Evolutionary conservation across 1,140 invertebrate genomes (phyloP).

Genomic region (Cyclina sinensis): DNA sequence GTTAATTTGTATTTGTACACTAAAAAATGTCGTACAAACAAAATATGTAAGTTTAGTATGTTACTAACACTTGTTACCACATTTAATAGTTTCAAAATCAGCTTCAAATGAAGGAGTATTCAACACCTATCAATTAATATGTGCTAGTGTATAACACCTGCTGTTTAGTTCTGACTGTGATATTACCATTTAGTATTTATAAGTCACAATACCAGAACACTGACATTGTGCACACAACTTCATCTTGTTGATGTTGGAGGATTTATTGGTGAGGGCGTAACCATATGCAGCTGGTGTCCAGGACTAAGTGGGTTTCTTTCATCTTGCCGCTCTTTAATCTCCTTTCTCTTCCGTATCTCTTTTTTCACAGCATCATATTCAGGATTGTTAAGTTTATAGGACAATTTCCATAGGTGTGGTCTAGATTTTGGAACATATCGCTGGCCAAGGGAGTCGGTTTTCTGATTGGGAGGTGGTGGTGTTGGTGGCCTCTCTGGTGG

Average conservation of each 20-base stretch:
- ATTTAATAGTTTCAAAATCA: too few relatives aligned
- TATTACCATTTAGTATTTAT: too few relatives aligned
- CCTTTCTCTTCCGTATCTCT: slow-evolving; percentile 75
- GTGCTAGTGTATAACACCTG: too few relatives aligned
- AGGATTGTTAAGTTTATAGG: slow-evolving; percentile 83
- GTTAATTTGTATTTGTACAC: too few relatives aligned
- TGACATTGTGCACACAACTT: too few relatives aligned
- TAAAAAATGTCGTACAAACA: too few relatives aligned
- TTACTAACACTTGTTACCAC: too few relatives aligned
- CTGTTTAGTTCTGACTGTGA: too few relatives aligned
- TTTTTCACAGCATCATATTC: slow-evolving; percentile 79
- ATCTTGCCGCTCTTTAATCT: slow-evolving; percentile 69
- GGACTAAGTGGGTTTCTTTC: slow-evolving; percentile 61
- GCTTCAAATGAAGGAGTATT: too few relatives aligned
- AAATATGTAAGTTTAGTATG: too few relatives aligned
- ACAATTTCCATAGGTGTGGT: slow-evolving; percentile 83
- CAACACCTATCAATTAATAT: too few relatives aligned
- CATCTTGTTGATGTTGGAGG: slow-evolving; percentile 54
- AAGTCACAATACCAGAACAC: too few relatives aligned
- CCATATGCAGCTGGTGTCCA: slow-evolving; percentile 62
- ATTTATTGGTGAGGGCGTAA: slow-evolving; percentile 73
- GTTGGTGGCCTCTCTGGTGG: slow-evolving; percentile 76
- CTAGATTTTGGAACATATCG: slow-evolving; percentile 76
- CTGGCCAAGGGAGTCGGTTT: slow-evolving; percentile 81
- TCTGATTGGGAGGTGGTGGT: slow-evolving; percentile 76